Evolutionary conservation across 2,888 invertebrate species (phyloP), one percentile per base, ranked within the genome.

Genomic region (Itoplectis maculator): DNA sequence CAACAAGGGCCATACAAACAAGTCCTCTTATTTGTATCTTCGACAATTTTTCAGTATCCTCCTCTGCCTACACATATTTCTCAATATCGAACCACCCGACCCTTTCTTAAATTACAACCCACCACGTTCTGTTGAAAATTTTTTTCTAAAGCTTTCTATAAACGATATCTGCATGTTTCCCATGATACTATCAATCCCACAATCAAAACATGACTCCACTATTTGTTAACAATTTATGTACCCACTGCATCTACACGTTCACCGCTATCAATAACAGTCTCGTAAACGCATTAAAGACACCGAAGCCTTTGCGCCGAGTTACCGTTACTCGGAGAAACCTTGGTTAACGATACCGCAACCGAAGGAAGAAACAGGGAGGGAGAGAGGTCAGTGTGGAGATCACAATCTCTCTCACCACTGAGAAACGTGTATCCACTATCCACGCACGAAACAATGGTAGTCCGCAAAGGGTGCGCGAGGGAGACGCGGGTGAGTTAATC

Each of bases 401-500:
- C 63, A 56, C 65, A 79, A 82, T 82, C 29, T 29, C 29, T 29
- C 29, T 5, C 29, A 3, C 29, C 70, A 72, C 15, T 29, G 59
- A 70, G 54, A 47, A 66, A 56, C 63, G 56, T 35, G 11, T 72
- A 15, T 37, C 18, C 63, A 70, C 42, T 80, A 79, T 79, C 45
- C 59, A 72, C 79, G 54, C 69, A 69, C 49, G 76, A 73, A 84
- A 79, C 79, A 82, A 82, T 84, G 75, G 82, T 84, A 68, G 54
- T 56, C 69, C 68, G 37, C n/a, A n/a, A n/a, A n/a, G 70, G 20
- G 77, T 51, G 70, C 40, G 65, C 68, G 42, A 51, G 45, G 59
- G 40, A 51, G 73, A 59, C 20, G 66, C 65, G 63, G n/a, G 81
- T 83, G 49, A 84, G 82, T 85, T 82, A 85, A 85, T 85, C 85